Percentiles rank a stretch among this genome's conserved stretches.
These are phyloP conservation scores for Acanthosepion pharaonis DNA, from an alignment of 2,888 invertebrate genomes.

Conservation along the genomic window DNA sequence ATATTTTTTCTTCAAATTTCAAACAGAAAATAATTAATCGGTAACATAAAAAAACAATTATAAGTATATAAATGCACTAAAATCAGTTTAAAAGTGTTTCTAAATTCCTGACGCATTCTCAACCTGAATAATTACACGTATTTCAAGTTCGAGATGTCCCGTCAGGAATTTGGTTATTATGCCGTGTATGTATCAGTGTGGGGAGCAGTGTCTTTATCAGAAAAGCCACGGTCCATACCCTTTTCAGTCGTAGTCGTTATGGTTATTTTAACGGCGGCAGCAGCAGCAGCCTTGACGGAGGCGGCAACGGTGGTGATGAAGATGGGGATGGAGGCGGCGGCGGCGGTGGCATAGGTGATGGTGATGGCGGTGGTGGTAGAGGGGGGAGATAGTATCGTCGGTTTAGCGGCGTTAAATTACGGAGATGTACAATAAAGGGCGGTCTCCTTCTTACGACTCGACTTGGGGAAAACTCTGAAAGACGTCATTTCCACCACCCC, in stretches of 20 bases:
- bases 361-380: background rate
- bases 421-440: slow-evolving; percentile 10
- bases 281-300: slow-evolving; percentile 2
- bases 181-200: background rate
- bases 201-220: background rate
- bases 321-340: background rate
- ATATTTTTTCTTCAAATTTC: too few species aligned
- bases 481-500: background rate
- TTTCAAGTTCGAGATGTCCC: background rate
- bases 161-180: background rate
- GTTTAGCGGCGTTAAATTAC: slow-evolving; percentile 33
- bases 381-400: background rate
- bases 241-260: background rate
- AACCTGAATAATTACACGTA: background rate
- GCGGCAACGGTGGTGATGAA: background rate
- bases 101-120: too few species aligned
- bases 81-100: too few species aligned
- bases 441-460: slow-evolving; percentile 23
- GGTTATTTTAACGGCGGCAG: background rate
- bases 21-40: too few species aligned
- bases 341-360: background rate
- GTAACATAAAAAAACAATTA: too few species aligned
- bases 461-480: slow-evolving; percentile 5
- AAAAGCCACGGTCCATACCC: background rate
- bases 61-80: too few species aligned